phyloP scores from a whole-genome alignment of 2,888 invertebrate genomes.

The Drosophila rellima region DNA sequence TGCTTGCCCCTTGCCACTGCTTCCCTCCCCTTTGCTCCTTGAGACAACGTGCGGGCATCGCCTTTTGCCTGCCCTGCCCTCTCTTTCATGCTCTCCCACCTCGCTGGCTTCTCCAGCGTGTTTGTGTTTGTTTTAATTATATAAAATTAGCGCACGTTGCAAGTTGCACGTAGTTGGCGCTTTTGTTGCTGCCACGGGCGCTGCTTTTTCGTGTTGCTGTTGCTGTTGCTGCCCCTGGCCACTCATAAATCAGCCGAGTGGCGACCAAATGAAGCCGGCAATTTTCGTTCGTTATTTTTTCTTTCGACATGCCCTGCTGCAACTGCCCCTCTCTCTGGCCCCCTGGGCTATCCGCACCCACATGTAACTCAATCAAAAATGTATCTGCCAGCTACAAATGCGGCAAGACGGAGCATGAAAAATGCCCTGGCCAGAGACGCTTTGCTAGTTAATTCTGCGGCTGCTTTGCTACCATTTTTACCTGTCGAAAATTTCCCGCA shows the following conservation, averaged over 20 bases:
- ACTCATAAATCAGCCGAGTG: slow-evolving; percentile 74
- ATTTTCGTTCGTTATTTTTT: slow-evolving; percentile 50
- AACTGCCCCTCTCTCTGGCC: not conserved
- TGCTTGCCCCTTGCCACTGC: slow-evolving; percentile 1
- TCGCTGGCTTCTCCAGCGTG: slow-evolving; percentile 36
- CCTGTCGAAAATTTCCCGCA: slow-evolving; percentile 82
- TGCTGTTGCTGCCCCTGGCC: slow-evolving; percentile 43
- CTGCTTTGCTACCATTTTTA: slow-evolving; percentile 73
- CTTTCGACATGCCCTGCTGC: not conserved
- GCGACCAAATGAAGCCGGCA: slow-evolving; percentile 73
- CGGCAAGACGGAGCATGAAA: slow-evolving; percentile 56
- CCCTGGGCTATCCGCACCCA: slow-evolving; percentile 30
- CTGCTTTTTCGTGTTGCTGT: slow-evolving; percentile 10
- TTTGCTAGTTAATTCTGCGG: slow-evolving; percentile 73
- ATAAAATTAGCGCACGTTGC: slow-evolving; percentile 80
- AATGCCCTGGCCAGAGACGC: slow-evolving; percentile 50
- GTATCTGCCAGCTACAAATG: slow-evolving; percentile 77
- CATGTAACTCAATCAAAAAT: slow-evolving; percentile 79
- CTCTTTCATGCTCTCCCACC: not conserved
- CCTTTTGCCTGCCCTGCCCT: not conserved
- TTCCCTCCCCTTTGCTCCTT: slow-evolving; percentile 10
- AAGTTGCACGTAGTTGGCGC: slow-evolving; percentile 71
- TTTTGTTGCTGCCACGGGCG: slow-evolving; percentile 32
- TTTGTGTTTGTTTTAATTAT: slow-evolving; percentile 78
- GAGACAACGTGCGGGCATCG: slow-evolving; percentile 60